phyloP scores from a whole-genome alignment of 2,888 invertebrate species.

The Glaucopsyche alexis region DNA sequence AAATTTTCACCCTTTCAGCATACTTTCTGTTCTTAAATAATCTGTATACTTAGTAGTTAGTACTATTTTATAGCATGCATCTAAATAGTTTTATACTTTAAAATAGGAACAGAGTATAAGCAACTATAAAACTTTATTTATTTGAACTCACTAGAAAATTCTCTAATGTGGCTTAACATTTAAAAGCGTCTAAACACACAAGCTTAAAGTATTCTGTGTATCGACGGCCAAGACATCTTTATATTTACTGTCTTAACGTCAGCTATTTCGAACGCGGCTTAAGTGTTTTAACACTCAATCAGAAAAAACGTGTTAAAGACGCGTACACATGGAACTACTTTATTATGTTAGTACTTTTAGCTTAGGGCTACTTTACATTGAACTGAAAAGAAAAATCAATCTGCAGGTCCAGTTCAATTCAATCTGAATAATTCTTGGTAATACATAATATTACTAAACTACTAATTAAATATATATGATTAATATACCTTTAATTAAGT shows the following conservation, averaged over 20 bases:
- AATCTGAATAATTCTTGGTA: too few species aligned
- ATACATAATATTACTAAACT: too few species aligned
- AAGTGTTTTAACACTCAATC: constrained; percentile 40
- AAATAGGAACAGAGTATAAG: constrained; percentile 3
- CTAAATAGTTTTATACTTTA: neutral
- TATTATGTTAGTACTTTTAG: neutral
- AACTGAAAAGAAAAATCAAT: too few species aligned
- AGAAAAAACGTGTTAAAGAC: constrained; percentile 24
- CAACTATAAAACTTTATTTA: constrained; percentile 5
- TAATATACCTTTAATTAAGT: neutral
- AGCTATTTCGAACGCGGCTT: constrained; percentile 40
- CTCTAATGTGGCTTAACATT: constrained; percentile 24
- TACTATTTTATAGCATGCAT: too few species aligned
- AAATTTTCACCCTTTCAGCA: too few species aligned
- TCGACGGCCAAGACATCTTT: constrained; percentile 45
- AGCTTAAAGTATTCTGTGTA: constrained; percentile 59
- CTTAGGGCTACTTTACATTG: neutral
- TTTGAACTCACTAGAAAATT: constrained; percentile 12
- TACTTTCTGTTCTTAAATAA: too few species aligned
- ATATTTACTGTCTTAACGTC: constrained; percentile 39
- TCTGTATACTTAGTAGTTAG: too few species aligned
- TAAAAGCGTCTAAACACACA: constrained; percentile 21
- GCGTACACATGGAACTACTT: neutral
- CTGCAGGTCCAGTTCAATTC: too few species aligned
- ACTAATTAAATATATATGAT: too few species aligned